Evolutionary conservation across 2,113 vertebrate genomes (phyloP), one percentile per base, ranked within the genome.

Genomic region (Orientallactaga bullata): DNA sequence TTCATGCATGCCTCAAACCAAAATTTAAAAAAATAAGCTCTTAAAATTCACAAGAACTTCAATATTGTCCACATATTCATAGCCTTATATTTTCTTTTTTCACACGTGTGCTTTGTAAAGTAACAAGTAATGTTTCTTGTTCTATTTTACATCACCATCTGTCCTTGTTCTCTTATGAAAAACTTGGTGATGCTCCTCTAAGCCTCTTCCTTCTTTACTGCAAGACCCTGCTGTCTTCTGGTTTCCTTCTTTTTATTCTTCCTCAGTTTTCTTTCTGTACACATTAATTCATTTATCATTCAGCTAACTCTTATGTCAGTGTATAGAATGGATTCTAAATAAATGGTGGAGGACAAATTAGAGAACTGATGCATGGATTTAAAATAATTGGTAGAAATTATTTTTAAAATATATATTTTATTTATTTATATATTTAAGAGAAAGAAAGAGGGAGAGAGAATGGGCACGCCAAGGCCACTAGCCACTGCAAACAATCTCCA

Each of bases 221-320:
- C 7, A 58, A n/a, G 2, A 58, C 12, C 7, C 26, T 2, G 15
- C 16, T 47, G 73, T 76, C 9, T n/a, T 37, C 4, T 66, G 5
- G 8, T 9, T 84, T 79, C 1, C 2, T n/a, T 69, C 2, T n/a
- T 28, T 85, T 2, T 80, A 8, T 60, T 39, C 23, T 8, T 42
- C 11, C 55, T 76, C 20, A 15, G 16, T 7, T 60, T 13, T 32
- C n/a, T 15, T 2, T 0, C 1, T 5, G 13, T 2, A 51, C 4
- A 21, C 12, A 32, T 90, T 88, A 39, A 4, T 21, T 4, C 15
- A 76, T 35, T 65, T 86, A 13, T 24, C 20, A 83, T 65, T 77
- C 74, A 77, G 24, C 0, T 4, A 84, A 82, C 4, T 74, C 12
- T 9, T 73, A 24, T 88, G 21, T 58, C 13, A 66, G 39, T 60